Conservation (phyloP, 1,140 invertebrate species). For the Uloborus diversus region DNA sequence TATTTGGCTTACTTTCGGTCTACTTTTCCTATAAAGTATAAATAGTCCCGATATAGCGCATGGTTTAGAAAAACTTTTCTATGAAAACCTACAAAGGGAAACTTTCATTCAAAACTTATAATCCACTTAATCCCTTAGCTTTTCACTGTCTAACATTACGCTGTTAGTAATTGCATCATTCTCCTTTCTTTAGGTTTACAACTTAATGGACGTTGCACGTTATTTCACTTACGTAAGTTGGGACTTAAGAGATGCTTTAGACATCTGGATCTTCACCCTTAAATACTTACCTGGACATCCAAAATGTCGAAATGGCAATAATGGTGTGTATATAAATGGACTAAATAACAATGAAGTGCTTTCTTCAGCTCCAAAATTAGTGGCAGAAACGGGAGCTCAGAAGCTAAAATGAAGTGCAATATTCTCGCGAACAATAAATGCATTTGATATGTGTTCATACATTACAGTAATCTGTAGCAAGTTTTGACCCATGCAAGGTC, state of each 20-base stretch:
- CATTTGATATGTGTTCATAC: too few relatives aligned
- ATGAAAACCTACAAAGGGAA: too few relatives aligned
- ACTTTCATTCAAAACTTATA: neutral
- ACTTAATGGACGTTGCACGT: slow-evolving; percentile 57
- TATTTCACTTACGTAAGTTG: slow-evolving; percentile 59
- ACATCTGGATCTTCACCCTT: slow-evolving; percentile 55
- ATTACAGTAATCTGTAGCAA: too few relatives aligned
- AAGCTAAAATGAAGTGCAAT: too few relatives aligned
- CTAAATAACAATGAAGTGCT: slow-evolving; percentile 56
- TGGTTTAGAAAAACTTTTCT: too few relatives aligned
- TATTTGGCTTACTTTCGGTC: too few relatives aligned
- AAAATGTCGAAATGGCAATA: slow-evolving; percentile 37
- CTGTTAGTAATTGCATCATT: neutral
- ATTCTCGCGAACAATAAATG: too few relatives aligned
- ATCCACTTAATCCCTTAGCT: neutral
- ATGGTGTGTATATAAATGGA: slow-evolving; percentile 58
- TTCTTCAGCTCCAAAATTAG: neutral
- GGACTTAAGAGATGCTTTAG: slow-evolving; percentile 58
- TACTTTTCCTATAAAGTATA: too few relatives aligned
- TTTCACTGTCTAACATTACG: neutral
- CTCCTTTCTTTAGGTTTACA: slow-evolving; percentile 45
- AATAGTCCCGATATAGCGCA: too few relatives aligned
- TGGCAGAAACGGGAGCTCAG: too few relatives aligned
- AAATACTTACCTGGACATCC: slow-evolving; percentile 58
- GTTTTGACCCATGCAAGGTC: too few relatives aligned